Conservation (phyloP, 2,888 invertebrate species). For the Endomychus coccineus region DNA sequence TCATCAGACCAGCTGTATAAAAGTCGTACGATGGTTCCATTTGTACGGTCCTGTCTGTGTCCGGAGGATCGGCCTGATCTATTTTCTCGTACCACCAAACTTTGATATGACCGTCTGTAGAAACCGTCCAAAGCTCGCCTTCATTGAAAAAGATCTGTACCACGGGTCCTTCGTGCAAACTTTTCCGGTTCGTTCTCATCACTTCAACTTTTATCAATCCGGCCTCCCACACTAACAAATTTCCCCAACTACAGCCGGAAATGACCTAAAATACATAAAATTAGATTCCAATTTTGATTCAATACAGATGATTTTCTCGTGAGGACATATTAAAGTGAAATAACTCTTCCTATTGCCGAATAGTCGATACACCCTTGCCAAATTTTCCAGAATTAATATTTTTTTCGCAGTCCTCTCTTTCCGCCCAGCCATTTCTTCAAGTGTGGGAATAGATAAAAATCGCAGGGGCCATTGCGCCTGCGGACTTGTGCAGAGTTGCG, state of each 20-base stretch:
- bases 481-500: too few relatives aligned
- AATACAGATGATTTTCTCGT: too few relatives aligned
- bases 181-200: slow-evolving; percentile 59
- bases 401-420: too few relatives aligned
- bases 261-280: slow-evolving; percentile 51
- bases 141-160: slow-evolving; percentile 49
- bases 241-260: slow-evolving; percentile 87
- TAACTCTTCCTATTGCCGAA: too few relatives aligned
- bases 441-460: too few relatives aligned
- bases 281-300: too few relatives aligned
- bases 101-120: slow-evolving; percentile 69
- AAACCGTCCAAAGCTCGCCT: slow-evolving; percentile 42
- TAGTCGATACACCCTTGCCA: too few relatives aligned
- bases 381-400: too few relatives aligned
- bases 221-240: slow-evolving; percentile 85
- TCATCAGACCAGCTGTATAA: slow-evolving; percentile 45
- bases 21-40: slow-evolving; percentile 82
- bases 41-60: slow-evolving; percentile 71
- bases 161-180: slow-evolving; percentile 71
- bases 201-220: slow-evolving; percentile 82
- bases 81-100: slow-evolving; percentile 90
- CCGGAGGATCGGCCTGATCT: slow-evolving; percentile 78
- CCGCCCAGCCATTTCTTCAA: too few relatives aligned
- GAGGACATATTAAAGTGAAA: too few relatives aligned
- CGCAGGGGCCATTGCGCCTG: too few relatives aligned